Conservation (phyloP, 2,888 invertebrate genomes). For the Yponomeuta sedellus region DNA sequence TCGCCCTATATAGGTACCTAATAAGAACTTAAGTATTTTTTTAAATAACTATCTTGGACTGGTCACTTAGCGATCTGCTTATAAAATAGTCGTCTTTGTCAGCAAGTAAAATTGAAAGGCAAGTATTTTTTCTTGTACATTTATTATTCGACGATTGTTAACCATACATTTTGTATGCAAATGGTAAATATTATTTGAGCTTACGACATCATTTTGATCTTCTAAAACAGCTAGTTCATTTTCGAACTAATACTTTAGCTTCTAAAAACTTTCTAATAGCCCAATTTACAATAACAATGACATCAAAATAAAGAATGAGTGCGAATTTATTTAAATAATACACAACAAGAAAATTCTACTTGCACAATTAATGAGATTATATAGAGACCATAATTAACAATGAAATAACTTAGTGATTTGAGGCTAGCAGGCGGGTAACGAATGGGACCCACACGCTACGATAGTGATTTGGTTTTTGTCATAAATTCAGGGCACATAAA, state of each 20-base stretch:
- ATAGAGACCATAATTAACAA: neutral
- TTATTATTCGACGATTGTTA: slow-evolving; percentile 38
- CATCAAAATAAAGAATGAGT: neutral
- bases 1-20: slow-evolving; percentile 49
- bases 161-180: slow-evolving; percentile 14
- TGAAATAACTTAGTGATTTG: neutral
- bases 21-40: slow-evolving; percentile 21
- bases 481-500: neutral
- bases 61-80: slow-evolving; percentile 1
- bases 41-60: slow-evolving; percentile 45
- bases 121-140: slow-evolving; percentile 26
- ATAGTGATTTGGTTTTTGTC: too few species aligned
- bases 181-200: slow-evolving; percentile 10
- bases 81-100: neutral
- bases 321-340: neutral
- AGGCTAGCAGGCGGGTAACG: neutral
- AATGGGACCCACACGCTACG: too few species aligned
- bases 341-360: neutral
- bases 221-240: neutral
- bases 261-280: neutral
- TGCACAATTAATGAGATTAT: neutral
- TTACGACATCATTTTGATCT: neutral
- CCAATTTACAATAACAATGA: neutral
- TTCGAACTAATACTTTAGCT: neutral
- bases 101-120: neutral